Conservation (phyloP, 1,140 invertebrate genomes). For the roundworm (Caenorhabditis elegans) region DNA sequence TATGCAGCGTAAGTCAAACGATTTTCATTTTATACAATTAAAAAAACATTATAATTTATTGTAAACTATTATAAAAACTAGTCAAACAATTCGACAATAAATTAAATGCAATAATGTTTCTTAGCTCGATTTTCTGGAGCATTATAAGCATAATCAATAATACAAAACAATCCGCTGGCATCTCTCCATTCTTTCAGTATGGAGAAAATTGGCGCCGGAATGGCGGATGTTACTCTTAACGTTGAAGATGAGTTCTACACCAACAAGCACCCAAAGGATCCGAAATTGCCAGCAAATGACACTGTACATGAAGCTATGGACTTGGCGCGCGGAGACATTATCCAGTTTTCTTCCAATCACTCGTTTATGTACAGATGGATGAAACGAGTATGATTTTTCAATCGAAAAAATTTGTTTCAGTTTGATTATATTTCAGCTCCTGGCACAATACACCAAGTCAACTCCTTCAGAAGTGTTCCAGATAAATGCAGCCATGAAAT, state of each 20-base stretch:
- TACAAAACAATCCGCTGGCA: too few species aligned
- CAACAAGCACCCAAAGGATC: not conserved
- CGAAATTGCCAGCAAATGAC: not conserved
- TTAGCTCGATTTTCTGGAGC: too few species aligned
- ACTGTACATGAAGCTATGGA: not conserved
- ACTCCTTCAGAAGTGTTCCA: not conserved
- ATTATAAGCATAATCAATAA: too few species aligned
- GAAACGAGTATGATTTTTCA: not conserved
- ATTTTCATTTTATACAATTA: too few species aligned
- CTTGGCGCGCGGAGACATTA: not conserved
- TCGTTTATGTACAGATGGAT: not conserved
- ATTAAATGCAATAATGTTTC: too few species aligned
- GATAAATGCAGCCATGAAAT: not conserved
- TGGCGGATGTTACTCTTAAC: not conserved
- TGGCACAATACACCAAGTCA: not conserved
- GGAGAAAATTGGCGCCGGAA: not conserved
- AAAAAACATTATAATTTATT: too few species aligned
- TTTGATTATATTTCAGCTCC: not conserved
- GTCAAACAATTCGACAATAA: too few species aligned
- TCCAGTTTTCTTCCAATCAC: not conserved
- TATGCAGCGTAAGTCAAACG: too few species aligned
- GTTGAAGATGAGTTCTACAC: conserved; percentile 1
- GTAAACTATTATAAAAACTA: too few species aligned
- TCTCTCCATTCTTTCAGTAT: not conserved
- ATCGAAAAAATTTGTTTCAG: not conserved